Conservation (phyloP, 2,888 invertebrate genomes). For the Tetropium fuscum region DNA sequence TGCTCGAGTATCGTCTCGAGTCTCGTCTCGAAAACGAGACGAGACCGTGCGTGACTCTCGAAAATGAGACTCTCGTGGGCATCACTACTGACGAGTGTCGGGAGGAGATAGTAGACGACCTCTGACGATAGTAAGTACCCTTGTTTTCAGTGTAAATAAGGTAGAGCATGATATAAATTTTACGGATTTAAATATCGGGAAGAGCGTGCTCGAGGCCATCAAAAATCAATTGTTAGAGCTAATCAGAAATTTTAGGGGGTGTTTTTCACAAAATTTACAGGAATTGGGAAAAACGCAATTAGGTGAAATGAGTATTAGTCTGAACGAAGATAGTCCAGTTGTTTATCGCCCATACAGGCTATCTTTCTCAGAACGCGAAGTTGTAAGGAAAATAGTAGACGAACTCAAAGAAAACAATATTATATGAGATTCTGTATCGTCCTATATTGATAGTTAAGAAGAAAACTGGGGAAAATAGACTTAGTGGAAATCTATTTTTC, state of each 20-base stretch:
- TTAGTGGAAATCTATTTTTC: no score
- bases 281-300: not conserved
- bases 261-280: not conserved
- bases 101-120: no score
- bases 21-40: no score
- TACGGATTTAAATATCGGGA: no score
- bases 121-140: no score
- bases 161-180: no score
- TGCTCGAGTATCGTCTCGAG: no score
- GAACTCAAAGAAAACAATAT: not conserved
- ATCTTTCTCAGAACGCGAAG: conserved; percentile 1
- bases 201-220: not conserved
- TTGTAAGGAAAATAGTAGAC: conserved; percentile 1
- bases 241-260: not conserved
- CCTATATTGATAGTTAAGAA: conserved; percentile 12
- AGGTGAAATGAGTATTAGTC: not conserved
- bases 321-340: conserved; percentile 4
- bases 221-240: not conserved
- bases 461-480: not conserved
- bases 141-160: no score
- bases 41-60: no score
- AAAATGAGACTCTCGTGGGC: no score
- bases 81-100: no score
- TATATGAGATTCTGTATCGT: conserved; percentile 4
- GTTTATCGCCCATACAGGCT: conserved; percentile 6